phyloP scores from a whole-genome alignment of 2,113 vertebrate species.

The Sula dactylatra region DNA sequence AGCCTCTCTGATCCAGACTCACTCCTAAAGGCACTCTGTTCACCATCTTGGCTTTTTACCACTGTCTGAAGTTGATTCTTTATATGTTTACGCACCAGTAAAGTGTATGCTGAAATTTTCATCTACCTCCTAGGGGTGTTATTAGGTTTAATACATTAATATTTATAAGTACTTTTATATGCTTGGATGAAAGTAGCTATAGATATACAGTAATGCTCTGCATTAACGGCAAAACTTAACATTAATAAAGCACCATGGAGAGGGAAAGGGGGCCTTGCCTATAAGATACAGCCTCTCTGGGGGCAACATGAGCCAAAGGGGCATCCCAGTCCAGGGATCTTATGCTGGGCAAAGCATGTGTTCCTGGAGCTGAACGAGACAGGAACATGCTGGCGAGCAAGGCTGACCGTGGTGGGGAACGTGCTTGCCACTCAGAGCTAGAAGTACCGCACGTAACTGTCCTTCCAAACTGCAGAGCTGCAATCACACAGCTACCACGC shows the following conservation, averaged over 20 bases:
- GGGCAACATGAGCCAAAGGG: background rate
- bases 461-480: background rate
- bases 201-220: background rate
- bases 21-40: background rate
- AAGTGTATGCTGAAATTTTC: background rate
- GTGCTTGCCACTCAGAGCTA: background rate
- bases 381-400: background rate
- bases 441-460: background rate
- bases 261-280: background rate
- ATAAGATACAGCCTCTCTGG: background rate
- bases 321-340: background rate
- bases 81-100: background rate
- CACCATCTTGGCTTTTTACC: background rate
- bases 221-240: background rate
- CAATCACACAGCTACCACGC: background rate
- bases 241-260: background rate
- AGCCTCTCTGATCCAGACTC: background rate
- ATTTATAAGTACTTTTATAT: conserved; percentile 8
- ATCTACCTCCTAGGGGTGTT: conserved; percentile 15
- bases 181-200: background rate
- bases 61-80: background rate
- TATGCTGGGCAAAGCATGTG: background rate
- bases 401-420: background rate
- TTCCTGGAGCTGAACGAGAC: background rate
- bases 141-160: conserved; percentile 29